A percentile compares a stretch with the other conserved stretches of the same genome.
These are phyloP conservation scores for Potamarius usumacintae DNA, from an alignment of 2,113 vertebrate species.

Conservation along the genomic window DNA sequence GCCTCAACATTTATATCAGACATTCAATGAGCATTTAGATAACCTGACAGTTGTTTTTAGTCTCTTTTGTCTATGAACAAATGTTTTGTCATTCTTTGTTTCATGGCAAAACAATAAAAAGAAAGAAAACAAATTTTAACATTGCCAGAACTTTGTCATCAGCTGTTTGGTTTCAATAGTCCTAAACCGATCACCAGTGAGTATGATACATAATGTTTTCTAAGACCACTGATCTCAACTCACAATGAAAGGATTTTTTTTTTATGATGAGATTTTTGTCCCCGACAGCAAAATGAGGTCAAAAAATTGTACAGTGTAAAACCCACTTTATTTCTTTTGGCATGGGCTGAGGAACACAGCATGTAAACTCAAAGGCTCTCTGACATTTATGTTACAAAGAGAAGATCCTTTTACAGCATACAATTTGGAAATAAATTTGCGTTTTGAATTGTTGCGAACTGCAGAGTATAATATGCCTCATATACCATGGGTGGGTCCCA, in stretches of 20 bases:
- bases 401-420: background rate
- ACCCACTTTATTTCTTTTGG: background rate
- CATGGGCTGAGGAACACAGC: background rate
- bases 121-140: background rate
- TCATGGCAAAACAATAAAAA: background rate
- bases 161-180: background rate
- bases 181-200: background rate
- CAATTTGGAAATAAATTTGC: background rate
- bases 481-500: background rate
- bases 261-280: background rate
- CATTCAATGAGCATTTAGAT: background rate
- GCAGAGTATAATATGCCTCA: constrained; percentile 1
- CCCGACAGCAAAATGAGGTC: background rate
- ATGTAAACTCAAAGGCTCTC: background rate
- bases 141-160: background rate
- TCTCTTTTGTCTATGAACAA: background rate
- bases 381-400: constrained; percentile 1
- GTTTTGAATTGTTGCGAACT: background rate
- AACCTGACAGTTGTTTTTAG: background rate
- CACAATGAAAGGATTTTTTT: background rate
- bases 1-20: background rate
- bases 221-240: background rate
- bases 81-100: background rate
- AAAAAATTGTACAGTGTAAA: background rate
- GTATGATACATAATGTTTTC: background rate